phyloP scores from a whole-genome alignment of 2,888 invertebrate species.

The Osmoderma eremita region DNA sequence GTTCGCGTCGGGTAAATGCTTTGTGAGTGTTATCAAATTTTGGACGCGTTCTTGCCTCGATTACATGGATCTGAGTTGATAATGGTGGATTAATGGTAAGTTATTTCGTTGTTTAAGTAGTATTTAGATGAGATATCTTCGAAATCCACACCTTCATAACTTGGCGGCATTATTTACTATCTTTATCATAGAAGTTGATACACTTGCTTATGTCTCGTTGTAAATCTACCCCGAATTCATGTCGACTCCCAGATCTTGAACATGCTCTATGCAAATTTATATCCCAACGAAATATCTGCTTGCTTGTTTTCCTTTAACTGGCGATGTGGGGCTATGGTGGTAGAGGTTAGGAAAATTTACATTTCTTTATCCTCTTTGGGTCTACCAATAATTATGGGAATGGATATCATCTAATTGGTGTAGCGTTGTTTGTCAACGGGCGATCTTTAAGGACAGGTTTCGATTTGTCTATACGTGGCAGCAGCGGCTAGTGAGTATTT shows the following conservation, averaged over 20 bases:
- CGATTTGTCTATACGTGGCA: too few relatives aligned
- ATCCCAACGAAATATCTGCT: constrained; percentile 33
- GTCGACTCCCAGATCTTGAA: constrained; percentile 2
- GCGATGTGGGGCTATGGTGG: neutral
- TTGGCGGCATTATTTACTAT: too few relatives aligned
- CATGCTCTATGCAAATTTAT: constrained; percentile 35
- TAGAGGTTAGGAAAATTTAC: neutral
- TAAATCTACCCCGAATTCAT: constrained; percentile 13
- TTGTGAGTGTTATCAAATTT: too few relatives aligned
- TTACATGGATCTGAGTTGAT: too few relatives aligned
- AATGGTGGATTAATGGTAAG: too few relatives aligned
- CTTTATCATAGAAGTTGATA: constrained; percentile 8
- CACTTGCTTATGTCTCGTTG: constrained; percentile 17
- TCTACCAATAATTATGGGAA: constrained; percentile 26
- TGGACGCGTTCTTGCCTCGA: too few relatives aligned
- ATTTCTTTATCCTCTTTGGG: constrained; percentile 15
- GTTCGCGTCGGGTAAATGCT: too few relatives aligned
- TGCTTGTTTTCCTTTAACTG: constrained; percentile 16
- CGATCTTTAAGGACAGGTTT: constrained; percentile 16
- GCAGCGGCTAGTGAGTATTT: too few relatives aligned
- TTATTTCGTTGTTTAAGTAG: too few relatives aligned
- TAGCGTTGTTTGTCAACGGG: constrained; percentile 28
- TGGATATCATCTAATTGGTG: constrained; percentile 31
- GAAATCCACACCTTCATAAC: too few relatives aligned
- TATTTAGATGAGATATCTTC: too few relatives aligned